These are phyloP conservation scores for Brachyhypopomus gauderio DNA, from an alignment of 2,113 vertebrate species.

Conservation along the genomic window DNA sequence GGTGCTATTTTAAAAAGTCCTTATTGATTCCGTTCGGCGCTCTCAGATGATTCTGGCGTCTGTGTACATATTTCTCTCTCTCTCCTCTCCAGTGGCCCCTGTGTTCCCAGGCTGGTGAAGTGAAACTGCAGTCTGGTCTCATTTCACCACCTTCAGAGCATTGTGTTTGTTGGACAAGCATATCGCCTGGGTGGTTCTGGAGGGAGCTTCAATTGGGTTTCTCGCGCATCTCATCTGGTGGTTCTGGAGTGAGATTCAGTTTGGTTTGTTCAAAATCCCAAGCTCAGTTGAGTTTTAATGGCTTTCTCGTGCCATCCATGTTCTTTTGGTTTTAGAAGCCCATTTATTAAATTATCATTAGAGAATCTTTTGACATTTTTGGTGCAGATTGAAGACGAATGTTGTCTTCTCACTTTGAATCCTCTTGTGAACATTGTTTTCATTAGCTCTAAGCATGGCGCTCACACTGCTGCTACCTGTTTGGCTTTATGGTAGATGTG, in stretches of 20 bases:
- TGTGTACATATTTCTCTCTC: background rate
- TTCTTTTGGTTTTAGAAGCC: background rate
- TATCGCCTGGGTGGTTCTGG: too few relatives aligned
- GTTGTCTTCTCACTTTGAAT: background rate
- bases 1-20: slow-evolving; percentile 38
- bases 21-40: slow-evolving; percentile 43
- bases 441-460: background rate
- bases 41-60: slow-evolving; percentile 37
- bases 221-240: background rate
- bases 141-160: slow-evolving; percentile 2
- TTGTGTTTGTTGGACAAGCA: too few relatives aligned
- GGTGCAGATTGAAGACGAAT: background rate
- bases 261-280: too few relatives aligned
- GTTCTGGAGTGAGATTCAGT: background rate
- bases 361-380: background rate
- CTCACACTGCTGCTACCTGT: too few relatives aligned
- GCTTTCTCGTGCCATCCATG: background rate
- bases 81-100: slow-evolving; percentile 21
- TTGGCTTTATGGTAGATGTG: background rate
- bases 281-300: too few relatives aligned
- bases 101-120: background rate
- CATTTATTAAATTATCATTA: background rate
- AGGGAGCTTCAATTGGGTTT: background rate
- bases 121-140: slow-evolving; percentile 26
- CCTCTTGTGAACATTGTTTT: background rate